Conservation (phyloP, 2,113 vertebrate genomes). For the Cygnus buccinator region DNA sequence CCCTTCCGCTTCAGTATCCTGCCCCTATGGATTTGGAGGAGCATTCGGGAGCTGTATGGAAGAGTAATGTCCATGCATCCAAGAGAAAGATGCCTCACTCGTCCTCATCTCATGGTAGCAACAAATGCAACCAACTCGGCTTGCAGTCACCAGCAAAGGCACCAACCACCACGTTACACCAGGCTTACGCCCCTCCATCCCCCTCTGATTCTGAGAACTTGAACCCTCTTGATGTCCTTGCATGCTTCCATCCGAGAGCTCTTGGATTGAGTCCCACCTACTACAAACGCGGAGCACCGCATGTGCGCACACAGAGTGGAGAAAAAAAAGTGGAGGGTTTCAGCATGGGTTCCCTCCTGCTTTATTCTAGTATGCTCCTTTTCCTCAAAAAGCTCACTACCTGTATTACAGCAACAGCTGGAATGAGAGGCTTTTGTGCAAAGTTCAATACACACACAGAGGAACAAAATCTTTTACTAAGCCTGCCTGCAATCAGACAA, state of each 20-base stretch:
- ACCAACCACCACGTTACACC: rapidly evolving
- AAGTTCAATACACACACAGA: conserved; percentile 28
- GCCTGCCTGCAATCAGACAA: conserved; percentile 35
- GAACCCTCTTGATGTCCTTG: not conserved
- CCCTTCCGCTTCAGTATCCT: not conserved
- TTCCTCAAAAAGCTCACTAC: not conserved
- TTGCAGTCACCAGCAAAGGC: rapidly evolving
- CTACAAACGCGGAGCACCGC: rapidly evolving
- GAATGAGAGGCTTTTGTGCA: conserved; percentile 19
- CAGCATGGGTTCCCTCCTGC: not conserved
- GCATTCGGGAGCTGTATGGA: not conserved
- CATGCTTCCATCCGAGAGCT: not conserved
- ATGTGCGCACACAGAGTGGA: rapidly evolving
- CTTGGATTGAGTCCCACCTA: not conserved
- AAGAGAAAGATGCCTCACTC: not conserved
- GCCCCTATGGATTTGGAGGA: not conserved
- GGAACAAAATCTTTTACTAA: conserved; percentile 43
- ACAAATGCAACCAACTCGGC: rapidly evolving
- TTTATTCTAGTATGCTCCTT: not conserved
- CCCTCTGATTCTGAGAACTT: not conserved
- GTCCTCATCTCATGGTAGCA: not conserved
- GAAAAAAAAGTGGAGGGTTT: not conserved
- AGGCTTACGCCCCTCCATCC: not conserved
- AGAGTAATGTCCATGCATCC: not conserved
- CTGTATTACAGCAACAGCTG: not conserved